Base-by-base conservation (phyloP, 2,797 vertebrate species). In the Schizothorax lantsangensis region DNA sequence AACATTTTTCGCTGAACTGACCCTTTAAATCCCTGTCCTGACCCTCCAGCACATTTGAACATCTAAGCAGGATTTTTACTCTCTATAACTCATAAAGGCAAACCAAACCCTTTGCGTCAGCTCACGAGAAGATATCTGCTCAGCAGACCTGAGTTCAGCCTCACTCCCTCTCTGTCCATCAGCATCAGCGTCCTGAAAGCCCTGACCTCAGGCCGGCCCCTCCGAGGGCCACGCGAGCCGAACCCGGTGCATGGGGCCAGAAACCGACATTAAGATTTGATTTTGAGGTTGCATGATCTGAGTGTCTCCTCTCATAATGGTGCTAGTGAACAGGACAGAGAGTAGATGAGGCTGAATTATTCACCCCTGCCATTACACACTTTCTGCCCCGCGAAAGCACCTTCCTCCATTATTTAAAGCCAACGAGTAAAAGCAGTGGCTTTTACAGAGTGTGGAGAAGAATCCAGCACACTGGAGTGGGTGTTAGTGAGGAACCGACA, bases 321-420 rank as follows among this genome's bases (percentile, higher is more conserved):
- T 21, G 38, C 17, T 4, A 14, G 57, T 74, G 64, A 66, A 88
- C 81, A 80, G 82, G 68, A 85, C 84, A 69, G 45, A 86, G 75
- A 88, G 79, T 62, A 86, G 78, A 87, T 17, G 1, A 52, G 54
- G 82, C 47, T 87, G 83, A 88, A 91, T 91, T 84, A 90, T 90
- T 91, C 86, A 86, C 81, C 81, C 38, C 81, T 38, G 68, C 54
- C 52, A 64, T 52, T 30, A 87, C 82, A 84, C 80, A 74, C 75
- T 49, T 15, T 36, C 47, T 38, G 43, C 54, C 52, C 38, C 26
- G 8, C 59, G 68, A 81, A 86, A 75, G 69, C 52, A 69, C 54
- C 71, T 38, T 66, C n/a, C 62, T 87, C 26, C 66, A 89, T 85
- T 87, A 87, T 89, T 87, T 81, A 89, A 57, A 82, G 36, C 68